Evolutionary conservation across 2,113 vertebrate species (phyloP).

Genomic region (Malurus alboscapulatus): DNA sequence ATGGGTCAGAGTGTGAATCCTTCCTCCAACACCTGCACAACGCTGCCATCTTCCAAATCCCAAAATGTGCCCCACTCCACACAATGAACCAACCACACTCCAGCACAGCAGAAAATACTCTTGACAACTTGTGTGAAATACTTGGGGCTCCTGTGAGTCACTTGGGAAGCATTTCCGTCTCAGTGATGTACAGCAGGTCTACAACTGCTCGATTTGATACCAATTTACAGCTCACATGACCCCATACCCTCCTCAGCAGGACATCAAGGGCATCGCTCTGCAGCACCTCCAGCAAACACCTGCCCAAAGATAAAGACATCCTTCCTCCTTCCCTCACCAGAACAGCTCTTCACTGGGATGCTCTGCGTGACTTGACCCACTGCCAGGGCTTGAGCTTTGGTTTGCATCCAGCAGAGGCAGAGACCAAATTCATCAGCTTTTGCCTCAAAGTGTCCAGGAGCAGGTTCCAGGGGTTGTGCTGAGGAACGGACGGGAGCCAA

Average conservation of each 20-base stretch:
- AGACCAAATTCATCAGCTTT: not conserved
- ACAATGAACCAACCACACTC: not conserved
- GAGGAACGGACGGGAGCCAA: not conserved
- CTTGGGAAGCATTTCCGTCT: not conserved
- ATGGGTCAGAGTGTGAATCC: not conserved
- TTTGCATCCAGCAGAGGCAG: constrained; percentile 29
- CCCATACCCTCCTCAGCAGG: not conserved
- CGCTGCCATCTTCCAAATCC: not conserved
- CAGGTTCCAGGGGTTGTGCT: constrained; percentile 15
- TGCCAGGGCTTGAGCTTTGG: constrained; percentile 47
- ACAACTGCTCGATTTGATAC: not conserved
- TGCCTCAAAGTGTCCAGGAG: not conserved
- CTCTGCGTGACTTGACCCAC: not conserved
- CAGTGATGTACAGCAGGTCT: not conserved
- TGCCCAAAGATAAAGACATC: not conserved
- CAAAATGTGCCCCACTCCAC: not conserved
- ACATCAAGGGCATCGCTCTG: not conserved
- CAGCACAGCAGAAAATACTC: not conserved
- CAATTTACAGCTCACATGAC: not conserved
- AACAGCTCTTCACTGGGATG: constrained; percentile 6
- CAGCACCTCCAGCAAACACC: not conserved
- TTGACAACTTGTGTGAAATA: not conserved
- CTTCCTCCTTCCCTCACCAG: not conserved
- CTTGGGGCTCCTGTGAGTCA: not conserved
- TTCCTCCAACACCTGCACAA: not conserved